A percentile compares a stretch with the other conserved stretches of the same genome.
Evolutionary conservation across 2,113 vertebrate species (phyloP).

Genomic region (Todiramphus saurophagus): DNA sequence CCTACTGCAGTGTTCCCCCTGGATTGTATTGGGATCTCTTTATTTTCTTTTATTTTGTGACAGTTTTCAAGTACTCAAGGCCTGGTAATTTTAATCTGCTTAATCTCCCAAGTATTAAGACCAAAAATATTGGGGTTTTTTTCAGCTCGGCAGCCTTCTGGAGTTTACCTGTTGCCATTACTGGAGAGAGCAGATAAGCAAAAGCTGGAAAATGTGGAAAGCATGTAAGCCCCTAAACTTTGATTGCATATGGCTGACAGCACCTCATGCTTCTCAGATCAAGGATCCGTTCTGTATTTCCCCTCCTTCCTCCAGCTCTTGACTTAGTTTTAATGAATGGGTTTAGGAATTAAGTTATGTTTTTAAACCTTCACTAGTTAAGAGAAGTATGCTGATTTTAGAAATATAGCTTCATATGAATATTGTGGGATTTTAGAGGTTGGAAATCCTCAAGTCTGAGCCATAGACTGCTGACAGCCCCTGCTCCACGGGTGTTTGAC

Average conservation of each 20-base stretch:
- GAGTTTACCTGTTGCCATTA: background rate
- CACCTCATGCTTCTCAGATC: background rate
- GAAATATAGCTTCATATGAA: background rate
- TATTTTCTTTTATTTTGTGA: background rate
- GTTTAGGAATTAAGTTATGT: background rate
- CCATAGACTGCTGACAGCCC: background rate
- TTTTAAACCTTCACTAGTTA: background rate
- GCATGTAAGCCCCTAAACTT: background rate
- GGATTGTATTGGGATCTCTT: background rate
- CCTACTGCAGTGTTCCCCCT: background rate
- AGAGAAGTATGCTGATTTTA: background rate
- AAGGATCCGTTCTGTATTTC: background rate
- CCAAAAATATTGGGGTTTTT: fast-evolving
- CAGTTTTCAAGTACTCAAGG: background rate
- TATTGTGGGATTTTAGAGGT: background rate
- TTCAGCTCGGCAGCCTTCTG: background rate
- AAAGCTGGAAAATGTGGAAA: background rate
- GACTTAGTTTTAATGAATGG: background rate
- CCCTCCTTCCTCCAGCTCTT: background rate
- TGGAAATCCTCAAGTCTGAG: background rate
- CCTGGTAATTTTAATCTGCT: background rate
- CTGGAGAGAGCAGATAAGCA: background rate
- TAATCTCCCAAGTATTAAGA: background rate
- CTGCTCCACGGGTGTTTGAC: background rate
- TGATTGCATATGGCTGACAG: background rate